These are phyloP conservation scores for Scophthalmus maximus DNA, from an alignment of 2,113 vertebrate genomes.

Conservation along the genomic window DNA sequence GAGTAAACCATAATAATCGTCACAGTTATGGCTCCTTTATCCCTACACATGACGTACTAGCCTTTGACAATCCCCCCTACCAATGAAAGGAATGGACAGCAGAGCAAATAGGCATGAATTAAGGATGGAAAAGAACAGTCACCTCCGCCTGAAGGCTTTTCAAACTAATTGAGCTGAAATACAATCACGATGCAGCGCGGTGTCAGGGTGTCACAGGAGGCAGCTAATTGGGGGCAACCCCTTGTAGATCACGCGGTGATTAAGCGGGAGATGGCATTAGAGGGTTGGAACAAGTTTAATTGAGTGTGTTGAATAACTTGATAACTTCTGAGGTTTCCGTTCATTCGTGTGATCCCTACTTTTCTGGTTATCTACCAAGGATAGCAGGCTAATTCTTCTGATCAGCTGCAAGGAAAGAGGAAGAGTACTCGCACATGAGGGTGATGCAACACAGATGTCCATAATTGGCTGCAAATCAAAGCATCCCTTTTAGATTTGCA, in stretches of 20 bases:
- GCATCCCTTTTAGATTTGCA: conserved; percentile 51
- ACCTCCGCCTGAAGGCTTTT: conserved; percentile 41
- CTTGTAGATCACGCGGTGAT: conserved; percentile 41
- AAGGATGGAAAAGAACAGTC: conserved; percentile 18
- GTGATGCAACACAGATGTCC: conserved; percentile 44
- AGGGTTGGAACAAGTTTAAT: conserved; percentile 58
- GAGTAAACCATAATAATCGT: too few species aligned
- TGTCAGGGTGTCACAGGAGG: conserved; percentile 66
- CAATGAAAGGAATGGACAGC: background rate
- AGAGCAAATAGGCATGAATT: background rate
- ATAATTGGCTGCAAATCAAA: conserved; percentile 61
- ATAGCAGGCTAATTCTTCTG: conserved; percentile 30
- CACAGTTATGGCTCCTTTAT: conserved; percentile 18
- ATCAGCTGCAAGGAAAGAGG: conserved; percentile 19
- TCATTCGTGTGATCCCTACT: conserved; percentile 45
- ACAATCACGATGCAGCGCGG: conserved; percentile 33
- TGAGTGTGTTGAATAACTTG: conserved; percentile 59
- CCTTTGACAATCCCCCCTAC: background rate
- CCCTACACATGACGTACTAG: background rate
- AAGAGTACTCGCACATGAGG: conserved; percentile 10
- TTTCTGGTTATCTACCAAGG: conserved; percentile 31
- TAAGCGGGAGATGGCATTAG: conserved; percentile 51
- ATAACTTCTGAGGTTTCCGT: conserved; percentile 50
- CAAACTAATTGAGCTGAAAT: conserved; percentile 66
- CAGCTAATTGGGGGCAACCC: conserved; percentile 70